Percentiles rank a stretch among this genome's conserved stretches.
These are phyloP conservation scores for Polydrusus pterygomalis DNA, from an alignment of 2,888 invertebrate species.

Conservation along the genomic window DNA sequence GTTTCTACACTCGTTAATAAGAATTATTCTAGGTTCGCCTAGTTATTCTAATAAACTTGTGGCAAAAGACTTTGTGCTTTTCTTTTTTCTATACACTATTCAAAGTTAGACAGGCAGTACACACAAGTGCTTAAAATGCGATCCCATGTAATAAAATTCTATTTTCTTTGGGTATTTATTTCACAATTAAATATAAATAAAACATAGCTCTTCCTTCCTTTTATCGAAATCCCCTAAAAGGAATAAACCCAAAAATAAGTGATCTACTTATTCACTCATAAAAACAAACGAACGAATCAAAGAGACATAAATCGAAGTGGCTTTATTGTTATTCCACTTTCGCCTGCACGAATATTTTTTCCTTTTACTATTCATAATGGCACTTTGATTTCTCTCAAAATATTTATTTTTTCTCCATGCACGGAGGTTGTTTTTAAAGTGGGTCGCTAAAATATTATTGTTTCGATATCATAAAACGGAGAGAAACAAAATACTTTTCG, in stretches of 20 bases:
- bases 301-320: conserved; percentile 30
- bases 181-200: neutral
- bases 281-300: conserved; percentile 32
- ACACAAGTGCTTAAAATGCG: no score
- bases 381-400: conserved; percentile 24
- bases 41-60: no score
- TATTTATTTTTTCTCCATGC: conserved; percentile 27
- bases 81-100: no score
- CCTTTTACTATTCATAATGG: conserved; percentile 28
- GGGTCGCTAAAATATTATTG: conserved; percentile 1
- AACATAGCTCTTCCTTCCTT: neutral
- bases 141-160: neutral
- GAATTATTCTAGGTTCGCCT: no score
- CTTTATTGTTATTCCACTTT: conserved; percentile 40
- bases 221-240: neutral
- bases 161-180: no score
- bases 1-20: no score
- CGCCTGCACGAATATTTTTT: conserved; percentile 11
- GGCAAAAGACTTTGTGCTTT: no score
- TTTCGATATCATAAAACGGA: neutral
- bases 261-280: conserved; percentile 22
- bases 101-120: no score
- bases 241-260: conserved; percentile 4
- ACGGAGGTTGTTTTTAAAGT: neutral
- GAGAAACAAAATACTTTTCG: no score